Base-by-base conservation (phyloP, 2,888 invertebrate species). In the Blastobasis adustella region DNA sequence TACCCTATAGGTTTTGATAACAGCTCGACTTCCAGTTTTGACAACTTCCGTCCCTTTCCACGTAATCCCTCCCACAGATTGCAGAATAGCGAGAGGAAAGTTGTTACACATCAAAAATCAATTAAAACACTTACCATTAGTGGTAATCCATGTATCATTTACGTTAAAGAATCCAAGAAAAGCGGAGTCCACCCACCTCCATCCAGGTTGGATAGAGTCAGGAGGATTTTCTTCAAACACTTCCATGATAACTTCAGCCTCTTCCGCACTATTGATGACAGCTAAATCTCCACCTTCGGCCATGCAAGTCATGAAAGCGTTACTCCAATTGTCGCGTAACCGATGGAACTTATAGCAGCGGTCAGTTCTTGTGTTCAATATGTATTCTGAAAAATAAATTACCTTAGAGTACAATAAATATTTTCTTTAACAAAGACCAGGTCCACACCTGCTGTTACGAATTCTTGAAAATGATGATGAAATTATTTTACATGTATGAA, bases 341-440 rank as follows among this genome's bases (percentile, higher is more conserved):
- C 42, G 38, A 51, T 65, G 61, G 56, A 65, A 59, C 55, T 65
- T 65, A 56, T 65, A 65, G 49, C 65, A 65, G 43, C 58, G 59
- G 4, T 58, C 55, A 4, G 51, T 51, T 6, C 23, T 9, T 9
- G 36, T 45, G 40, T 46, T 7, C 8, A 47, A 8, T 6, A 38
- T 4, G 42, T 54, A 47, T 43, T 40, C 41, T 52, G 46, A 23
- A 44, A 39, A n/a, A 7, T 9, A 49, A 10, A 23, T 23, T 23
- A 23, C 23, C 23, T 23, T 23, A 23, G 23, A 23, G 23, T 23
- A 23, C 23, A 23, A 23, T 23, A 23, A 23, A 23, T 23, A 23
- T 23, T 23, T 23, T 23, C 3, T 23, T 23, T 23, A 23, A 23
- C 23, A 23, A 3, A 23, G 23, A 23, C 23, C 23, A 23, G 23